Evolutionary conservation across 2,888 invertebrate genomes (phyloP), one percentile per base, ranked within the genome.

Genomic region (Epinotia brunnichana): DNA sequence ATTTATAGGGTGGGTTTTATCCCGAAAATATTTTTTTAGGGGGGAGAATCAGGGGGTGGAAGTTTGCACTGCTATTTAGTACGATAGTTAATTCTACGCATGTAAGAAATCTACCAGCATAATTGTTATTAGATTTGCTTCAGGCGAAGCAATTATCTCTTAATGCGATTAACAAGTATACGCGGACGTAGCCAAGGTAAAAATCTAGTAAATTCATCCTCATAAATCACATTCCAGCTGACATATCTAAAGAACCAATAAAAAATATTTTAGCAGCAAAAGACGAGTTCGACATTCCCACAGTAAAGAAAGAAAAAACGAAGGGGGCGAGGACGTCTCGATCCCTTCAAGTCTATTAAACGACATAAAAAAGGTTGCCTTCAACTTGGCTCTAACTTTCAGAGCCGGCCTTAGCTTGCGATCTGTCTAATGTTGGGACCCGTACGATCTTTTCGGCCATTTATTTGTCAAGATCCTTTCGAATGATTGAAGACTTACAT

Each of bases 301-400:
- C 44, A 13, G 62, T 69, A 29, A 56, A 41, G 41, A 24, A 54
- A 21, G 21, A 57, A 63, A 69, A 64, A 70, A 57, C 63, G 64
- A 64, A 70, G 64, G 21, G n/a, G 70, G 63, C 63, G 70, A 64
- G 57, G 5, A n/a, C 53, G 57, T 57, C 57, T 57, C 64, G 35
- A 70, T 70, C 70, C 59, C 10, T 59, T 64, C 11, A 51, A 39
- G 51, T 64, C 70, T 64, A 59, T 70, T 51, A 64, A 48, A n/a
- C n/a, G 63, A 57, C 64, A 63, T 57, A 70, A 70, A 70, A 70
- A 59, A 70, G 64, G 70, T 63, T 64, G 64, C 57, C 51, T 41
- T 53, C 19, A 39, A 64, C 51, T 63, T 64, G 64, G 57, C 51
- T 41, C 61, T 15, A 39, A 64, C 51, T 21, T 51, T 70, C 57